Evolutionary conservation across 1,140 invertebrate genomes (phyloP).

Genomic region (Bombus soroeensis): DNA sequence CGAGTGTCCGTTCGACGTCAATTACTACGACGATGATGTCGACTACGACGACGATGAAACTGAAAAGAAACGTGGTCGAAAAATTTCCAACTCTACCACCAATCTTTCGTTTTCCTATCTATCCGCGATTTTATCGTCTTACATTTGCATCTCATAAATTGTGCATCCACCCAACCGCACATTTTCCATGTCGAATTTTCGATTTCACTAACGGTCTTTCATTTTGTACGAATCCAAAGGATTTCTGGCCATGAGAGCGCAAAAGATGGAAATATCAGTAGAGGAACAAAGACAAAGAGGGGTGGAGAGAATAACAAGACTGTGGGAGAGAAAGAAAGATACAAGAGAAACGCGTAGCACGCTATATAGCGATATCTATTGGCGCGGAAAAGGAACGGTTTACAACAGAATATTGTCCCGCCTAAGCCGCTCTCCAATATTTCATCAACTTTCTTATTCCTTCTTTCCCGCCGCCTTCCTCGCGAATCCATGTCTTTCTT

Average conservation of each 20-base stretch:
- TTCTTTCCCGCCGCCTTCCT: conserved; percentile 68
- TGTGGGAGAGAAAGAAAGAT: not conserved
- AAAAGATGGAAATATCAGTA: not conserved
- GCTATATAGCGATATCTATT: conserved; percentile 74
- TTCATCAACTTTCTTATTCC: conserved; percentile 82
- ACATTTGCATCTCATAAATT: conserved; percentile 24
- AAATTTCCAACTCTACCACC: conserved; percentile 21
- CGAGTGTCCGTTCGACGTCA: conserved; percentile 25
- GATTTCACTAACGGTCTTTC: conserved; percentile 18
- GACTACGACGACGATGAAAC: conserved; percentile 11
- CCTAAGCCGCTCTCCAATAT: conserved; percentile 82
- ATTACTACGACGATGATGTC: not conserved
- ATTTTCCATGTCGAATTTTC: conserved; percentile 9
- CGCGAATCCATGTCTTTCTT: conserved; percentile 24
- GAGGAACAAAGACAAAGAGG: not conserved
- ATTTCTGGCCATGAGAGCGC: not conserved
- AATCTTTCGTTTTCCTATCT: not conserved
- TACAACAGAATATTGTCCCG: conserved; percentile 82
- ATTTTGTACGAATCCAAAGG: not conserved
- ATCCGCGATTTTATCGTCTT: not conserved
- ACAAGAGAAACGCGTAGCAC: conserved; percentile 30
- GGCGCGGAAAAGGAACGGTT: conserved; percentile 75
- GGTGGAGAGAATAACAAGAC: not conserved
- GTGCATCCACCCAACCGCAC: not conserved
- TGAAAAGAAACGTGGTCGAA: not conserved